Conservation (phyloP, 2,797 vertebrate species). For the Falco cherrug region DNA sequence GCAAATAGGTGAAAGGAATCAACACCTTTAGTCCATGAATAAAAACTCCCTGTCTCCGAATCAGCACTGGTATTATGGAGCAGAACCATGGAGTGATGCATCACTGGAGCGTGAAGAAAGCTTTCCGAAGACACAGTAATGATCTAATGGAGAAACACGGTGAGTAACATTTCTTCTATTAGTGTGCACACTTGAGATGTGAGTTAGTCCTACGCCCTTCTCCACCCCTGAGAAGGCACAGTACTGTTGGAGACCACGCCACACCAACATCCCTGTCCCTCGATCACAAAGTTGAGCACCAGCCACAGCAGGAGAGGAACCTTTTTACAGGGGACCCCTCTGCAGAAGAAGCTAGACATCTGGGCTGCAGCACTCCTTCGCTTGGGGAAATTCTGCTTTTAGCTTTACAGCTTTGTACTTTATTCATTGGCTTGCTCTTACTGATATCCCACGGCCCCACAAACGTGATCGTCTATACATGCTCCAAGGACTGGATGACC, state of each 20-base stretch:
- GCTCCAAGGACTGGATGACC: neutral
- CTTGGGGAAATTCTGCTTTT: neutral
- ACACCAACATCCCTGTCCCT: neutral
- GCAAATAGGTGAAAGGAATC: neutral
- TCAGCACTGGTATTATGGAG: neutral
- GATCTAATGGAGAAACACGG: neutral
- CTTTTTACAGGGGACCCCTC: neutral
- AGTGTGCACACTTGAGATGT: neutral
- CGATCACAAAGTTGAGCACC: neutral
- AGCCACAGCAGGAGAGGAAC: neutral
- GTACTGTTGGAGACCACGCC: neutral
- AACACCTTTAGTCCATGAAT: neutral
- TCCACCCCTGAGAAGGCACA: neutral
- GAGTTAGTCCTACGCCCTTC: neutral
- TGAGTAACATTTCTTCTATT: neutral
- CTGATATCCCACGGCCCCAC: neutral
- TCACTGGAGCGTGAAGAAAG: neutral
- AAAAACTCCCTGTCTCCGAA: neutral
- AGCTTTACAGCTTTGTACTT: neutral
- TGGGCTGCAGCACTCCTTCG: neutral
- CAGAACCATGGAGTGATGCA: neutral
- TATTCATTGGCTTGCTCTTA: neutral
- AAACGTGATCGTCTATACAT: rapidly evolving
- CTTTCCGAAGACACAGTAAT: neutral
- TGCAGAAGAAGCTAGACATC: neutral